Base-by-base conservation (phyloP, 2,888 invertebrate species). In the Microdon myrmicae region DNA sequence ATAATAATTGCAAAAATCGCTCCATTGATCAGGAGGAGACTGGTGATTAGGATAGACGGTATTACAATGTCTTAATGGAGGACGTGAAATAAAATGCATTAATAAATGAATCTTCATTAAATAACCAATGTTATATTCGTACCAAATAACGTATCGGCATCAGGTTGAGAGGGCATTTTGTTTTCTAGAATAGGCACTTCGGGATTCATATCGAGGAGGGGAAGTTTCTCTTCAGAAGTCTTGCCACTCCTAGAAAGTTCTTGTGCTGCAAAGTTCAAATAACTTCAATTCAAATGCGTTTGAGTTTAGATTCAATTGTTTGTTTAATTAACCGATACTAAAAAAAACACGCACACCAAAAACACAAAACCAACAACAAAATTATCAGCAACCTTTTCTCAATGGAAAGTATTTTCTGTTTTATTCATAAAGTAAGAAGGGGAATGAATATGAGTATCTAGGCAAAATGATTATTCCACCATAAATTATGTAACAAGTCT, bases 1-100 rank as follows among this genome's bases (percentile, higher is more conserved):
- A 88, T 87, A 73, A 90, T 90, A 72, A 89, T 84, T 73, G 88
- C 86, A 41, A 90, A 84, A 74, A 90, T 85, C 74, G 88, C 84
- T 45, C 87, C 87, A 74, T 90, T 90, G 64, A 89, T 85, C 67
- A 87, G 82, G 77, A 90, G 87, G 41, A 90, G 82, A 69, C 85
- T 83, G 69, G 86, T 85, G 78, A 90, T 89, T 70, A 90, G 82
- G 54, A 87, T 79, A 70, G 86, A 85, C 74, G 90, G 90, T 71
- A 89, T 85, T 72, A 90, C 82, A 71, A 90, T 83, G 77, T 89
- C 90, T 89, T 71, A 25, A 49, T 43, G 8, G 19, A 41, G 51
- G 28, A 29, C 7, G n/a, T 17, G 87, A 86, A 73, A 89, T 89
- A 72, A 19, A 47, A 23, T 12, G 19, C 23, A 41, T 38, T 34